Evolutionary conservation across 2,888 invertebrate genomes (phyloP), one percentile per base, ranked within the genome.

Genomic region (Luperina nickerlii): DNA sequence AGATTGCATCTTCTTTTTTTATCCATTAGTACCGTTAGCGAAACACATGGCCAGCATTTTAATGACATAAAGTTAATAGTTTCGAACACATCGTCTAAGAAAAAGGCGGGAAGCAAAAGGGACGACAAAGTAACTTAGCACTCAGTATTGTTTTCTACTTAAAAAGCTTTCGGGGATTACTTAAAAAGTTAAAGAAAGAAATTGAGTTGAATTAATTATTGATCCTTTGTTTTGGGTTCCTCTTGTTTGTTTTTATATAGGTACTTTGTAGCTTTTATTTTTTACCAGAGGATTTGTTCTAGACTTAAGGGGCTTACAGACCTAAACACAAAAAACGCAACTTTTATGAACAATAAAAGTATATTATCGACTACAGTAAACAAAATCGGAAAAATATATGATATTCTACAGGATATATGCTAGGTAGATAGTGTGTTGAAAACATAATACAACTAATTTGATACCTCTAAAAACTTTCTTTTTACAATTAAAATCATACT

Each of bases 81-180:
- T 83, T 68, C 42, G 27, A 76, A 81, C 74, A 79, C 85, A 82
- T 75, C 73, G 71, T 54, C 77, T 54, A 69, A 79, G 68, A 83
- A 79, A 88, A 84, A 85, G 81, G 68, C 63, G 74, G 70, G 79
- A 85, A 87, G 81, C 67, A 75, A 84, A 90, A 88, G 87, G 88
- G 85, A 79, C 86, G 66, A 60, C 80, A 78, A 90, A 91, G 89
- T 90, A 92, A 94, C 94, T 94, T 94, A 85, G 87, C 92, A 93
- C 94, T 94, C 90, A 91, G 91, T 92, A 92, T 92, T 93, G 92
- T 93, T 92, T 91, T 90, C 91, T 91, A 90, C 93, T 92, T 91
- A 93, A 92, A 92, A 91, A 93, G 93, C 92, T 94, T 94, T 93
- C 88, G 90, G 91, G 74, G 90, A 93, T 94, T 94, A 94, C 94